A percentile compares a stretch with the other conserved stretches of the same genome.
phyloP scores from a whole-genome alignment of 2,888 invertebrate genomes.

The Thumatha senex region DNA sequence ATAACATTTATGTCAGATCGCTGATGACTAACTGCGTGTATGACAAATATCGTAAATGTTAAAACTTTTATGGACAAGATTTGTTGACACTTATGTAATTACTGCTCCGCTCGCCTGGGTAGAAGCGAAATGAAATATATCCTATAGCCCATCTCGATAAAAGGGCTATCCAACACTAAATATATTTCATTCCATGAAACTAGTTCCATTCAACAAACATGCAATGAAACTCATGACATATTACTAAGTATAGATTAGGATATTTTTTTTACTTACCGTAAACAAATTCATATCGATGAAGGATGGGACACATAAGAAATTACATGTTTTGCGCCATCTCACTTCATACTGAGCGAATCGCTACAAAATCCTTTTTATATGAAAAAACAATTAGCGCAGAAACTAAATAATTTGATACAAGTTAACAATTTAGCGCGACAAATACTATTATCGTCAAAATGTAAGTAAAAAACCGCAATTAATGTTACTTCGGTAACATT shows the following conservation, averaged over 20 bases:
- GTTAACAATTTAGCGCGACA: constrained; percentile 27
- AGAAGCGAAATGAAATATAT: no score
- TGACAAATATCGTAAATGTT: no score
- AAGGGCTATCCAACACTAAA: no score
- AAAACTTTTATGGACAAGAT: no score
- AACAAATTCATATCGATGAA: constrained; percentile 15
- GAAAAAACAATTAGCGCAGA: constrained; percentile 23
- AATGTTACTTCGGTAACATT: not conserved
- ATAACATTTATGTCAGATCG: no score
- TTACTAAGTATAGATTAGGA: not conserved
- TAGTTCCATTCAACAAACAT: no score
- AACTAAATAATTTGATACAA: constrained; percentile 20
- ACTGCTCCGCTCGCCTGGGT: no score
- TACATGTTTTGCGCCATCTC: not conserved
- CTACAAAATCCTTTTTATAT: constrained; percentile 10
- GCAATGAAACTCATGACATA: not conserved
- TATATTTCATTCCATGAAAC: no score
- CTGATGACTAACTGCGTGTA: no score
- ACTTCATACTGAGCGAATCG: not conserved
- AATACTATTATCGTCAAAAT: constrained; percentile 23
- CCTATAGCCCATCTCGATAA: no score
- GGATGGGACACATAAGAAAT: not conserved
- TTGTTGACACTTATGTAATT: no score
- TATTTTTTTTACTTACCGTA: constrained; percentile 12
- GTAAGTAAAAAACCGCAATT: constrained; percentile 1